phyloP scores from a whole-genome alignment of 2,888 invertebrate genomes.

The Drosophila barbarae region DNA sequence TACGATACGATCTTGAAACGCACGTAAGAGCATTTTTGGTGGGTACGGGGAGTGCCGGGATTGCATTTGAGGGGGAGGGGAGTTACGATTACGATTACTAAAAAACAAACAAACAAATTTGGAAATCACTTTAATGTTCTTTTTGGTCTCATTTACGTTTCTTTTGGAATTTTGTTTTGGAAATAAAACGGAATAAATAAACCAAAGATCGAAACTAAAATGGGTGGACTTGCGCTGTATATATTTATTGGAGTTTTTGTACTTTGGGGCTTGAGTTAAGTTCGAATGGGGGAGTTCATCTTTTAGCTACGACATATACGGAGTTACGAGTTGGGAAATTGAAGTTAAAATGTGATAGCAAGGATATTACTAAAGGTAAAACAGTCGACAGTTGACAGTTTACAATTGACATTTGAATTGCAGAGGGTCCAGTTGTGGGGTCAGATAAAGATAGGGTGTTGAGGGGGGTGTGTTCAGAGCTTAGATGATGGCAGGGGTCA shows the following conservation, averaged over 20 bases:
- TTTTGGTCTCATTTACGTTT: conserved; percentile 18
- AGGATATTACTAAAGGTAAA: conserved; percentile 1
- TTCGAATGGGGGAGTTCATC: neutral
- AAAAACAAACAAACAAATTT: conserved; percentile 9
- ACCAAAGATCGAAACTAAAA: conserved; percentile 6
- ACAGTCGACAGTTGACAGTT: conserved; percentile 17
- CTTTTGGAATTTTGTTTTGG: conserved; percentile 30
- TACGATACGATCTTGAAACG: conserved; percentile 26
- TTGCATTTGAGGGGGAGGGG: too few relatives aligned
- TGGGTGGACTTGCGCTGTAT: conserved; percentile 15
- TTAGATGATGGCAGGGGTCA: conserved; percentile 23
- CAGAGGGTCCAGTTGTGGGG: conserved; percentile 22
- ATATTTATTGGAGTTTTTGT: neutral
- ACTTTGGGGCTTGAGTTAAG: neutral
- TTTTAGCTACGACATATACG: conserved; percentile 20
- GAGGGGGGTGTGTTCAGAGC: neutral
- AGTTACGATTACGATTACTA: conserved; percentile 9
- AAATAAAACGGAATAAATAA: conserved; percentile 10
- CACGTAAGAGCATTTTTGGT: conserved; percentile 10
- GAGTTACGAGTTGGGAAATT: conserved; percentile 7
- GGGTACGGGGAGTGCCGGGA: neutral
- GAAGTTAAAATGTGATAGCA: conserved; percentile 18
- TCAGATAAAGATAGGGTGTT: neutral
- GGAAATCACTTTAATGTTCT: conserved; percentile 8
- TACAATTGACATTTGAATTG: conserved; percentile 4